Base-by-base conservation (phyloP, 2,113 vertebrate species). In the Arothron firmamentum region DNA sequence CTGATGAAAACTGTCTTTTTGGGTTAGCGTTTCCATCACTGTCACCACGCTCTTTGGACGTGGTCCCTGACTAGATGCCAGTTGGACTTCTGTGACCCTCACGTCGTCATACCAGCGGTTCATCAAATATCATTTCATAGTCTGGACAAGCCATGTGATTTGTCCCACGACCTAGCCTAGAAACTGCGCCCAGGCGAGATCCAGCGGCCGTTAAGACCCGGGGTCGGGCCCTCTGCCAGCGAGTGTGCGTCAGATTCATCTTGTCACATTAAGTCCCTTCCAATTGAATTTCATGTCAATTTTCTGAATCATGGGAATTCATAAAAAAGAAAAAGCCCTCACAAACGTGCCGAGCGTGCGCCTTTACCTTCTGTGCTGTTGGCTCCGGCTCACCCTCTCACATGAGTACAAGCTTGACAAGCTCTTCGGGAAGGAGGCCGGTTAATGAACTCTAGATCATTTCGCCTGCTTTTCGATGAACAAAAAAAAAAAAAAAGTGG, bases 51-150 rank as follows among this genome's bases (percentile, higher is more conserved):
- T 65, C 45, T 21, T 59, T 59, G 62, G 57, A 57, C 10, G 11
- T 49, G 21, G 19, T 56, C 25, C 38, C 34, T 72, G 80, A 52
- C 54, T 19, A 47, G 21, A 57, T 38, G 45, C 64, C 73, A 60
- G 53, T n/a, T 31, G 46, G 17, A 65, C 45, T 76, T 71, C 67
- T 74, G 64, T 60, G 52, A 59, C 56, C 58, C 25, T 63, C 45
- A 47, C 15, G n/a, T 47, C 12, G 8, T 38, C 34, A 11, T 38
- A 38, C 1, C 2, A 38, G 34, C 12, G 34, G 34, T 38, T 38
- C 34, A 1, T 38, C 34, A 38, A 38, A 38, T 12, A 38, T 38
- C 34, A 38, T 2, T 38, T 38, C 34, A 38, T 67, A 68, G 61
- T 49, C 62, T 51, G 48, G 11, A 8, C 31, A 53, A 66, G 9